These are phyloP conservation scores for Macrobrachium rosenbergii DNA, from an alignment of 1,140 invertebrate genomes.

Conservation along the genomic window DNA sequence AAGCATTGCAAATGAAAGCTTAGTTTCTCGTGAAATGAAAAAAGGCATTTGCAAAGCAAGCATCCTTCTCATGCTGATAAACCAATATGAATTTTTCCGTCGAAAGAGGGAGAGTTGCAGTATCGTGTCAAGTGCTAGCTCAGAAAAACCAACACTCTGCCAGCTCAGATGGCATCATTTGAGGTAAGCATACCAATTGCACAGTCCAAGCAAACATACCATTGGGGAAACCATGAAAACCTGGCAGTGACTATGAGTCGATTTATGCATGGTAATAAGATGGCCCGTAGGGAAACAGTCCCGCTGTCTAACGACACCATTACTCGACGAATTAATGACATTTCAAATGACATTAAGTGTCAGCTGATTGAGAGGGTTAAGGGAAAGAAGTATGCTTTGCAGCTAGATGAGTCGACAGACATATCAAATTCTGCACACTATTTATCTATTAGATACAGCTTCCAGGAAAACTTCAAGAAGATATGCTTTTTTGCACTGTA, in stretches of 20 bases:
- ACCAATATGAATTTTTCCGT: constrained; percentile 52
- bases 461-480: too few relatives aligned
- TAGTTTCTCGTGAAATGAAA: constrained; percentile 66
- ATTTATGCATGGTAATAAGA: constrained; percentile 44
- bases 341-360: constrained; percentile 62
- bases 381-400: constrained; percentile 64
- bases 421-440: too few relatives aligned
- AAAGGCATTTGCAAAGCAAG: constrained; percentile 65
- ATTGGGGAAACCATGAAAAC: constrained; percentile 66
- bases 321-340: constrained; percentile 65
- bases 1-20: constrained; percentile 61
- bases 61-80: too few relatives aligned
- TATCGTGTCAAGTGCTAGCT: constrained; percentile 47
- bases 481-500: too few relatives aligned
- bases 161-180: constrained; percentile 56
- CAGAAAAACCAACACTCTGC: constrained; percentile 56
- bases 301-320: constrained; percentile 66
- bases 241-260: constrained; percentile 50
- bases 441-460: too few relatives aligned
- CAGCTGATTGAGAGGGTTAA: too few relatives aligned
- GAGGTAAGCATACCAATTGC: constrained; percentile 49
- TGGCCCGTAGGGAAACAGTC: constrained; percentile 41
- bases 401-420: too few relatives aligned
- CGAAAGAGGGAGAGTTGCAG: constrained; percentile 60
- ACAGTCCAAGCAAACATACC: constrained; percentile 64